These are phyloP conservation scores for Brachyrhaphis roseni DNA, from an alignment of 2,797 vertebrate genomes.

Conservation along the genomic window DNA sequence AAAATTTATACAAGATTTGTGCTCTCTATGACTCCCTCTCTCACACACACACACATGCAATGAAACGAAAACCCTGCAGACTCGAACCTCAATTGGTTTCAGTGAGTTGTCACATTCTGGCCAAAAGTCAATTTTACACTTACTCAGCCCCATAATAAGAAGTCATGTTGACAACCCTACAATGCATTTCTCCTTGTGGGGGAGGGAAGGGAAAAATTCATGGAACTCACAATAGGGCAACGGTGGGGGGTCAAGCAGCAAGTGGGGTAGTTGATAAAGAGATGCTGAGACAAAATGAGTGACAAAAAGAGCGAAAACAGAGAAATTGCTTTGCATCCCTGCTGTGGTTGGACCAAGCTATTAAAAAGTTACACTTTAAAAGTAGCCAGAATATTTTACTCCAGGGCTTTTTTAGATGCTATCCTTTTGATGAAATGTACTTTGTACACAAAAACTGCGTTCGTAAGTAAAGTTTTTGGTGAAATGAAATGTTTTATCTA, in stretches of 20 bases:
- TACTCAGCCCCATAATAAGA: conserved; percentile 71
- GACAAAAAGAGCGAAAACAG: conserved; percentile 11
- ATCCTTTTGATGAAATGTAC: neutral
- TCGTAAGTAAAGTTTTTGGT: neutral
- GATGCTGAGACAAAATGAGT: conserved; percentile 13
- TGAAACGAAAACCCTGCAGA: conserved; percentile 30
- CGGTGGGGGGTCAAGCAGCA: conserved; percentile 4
- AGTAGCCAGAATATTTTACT: neutral
- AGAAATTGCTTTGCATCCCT: conserved; percentile 4
- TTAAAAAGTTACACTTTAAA: neutral
- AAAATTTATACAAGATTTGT: conserved; percentile 30
- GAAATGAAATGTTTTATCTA: neutral
- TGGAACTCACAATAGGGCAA: conserved; percentile 4
- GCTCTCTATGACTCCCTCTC: neutral
- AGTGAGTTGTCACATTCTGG: conserved; percentile 62
- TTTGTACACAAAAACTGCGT: neutral
- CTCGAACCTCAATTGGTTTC: conserved; percentile 56
- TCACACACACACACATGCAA: conserved; percentile 4
- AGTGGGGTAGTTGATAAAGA: conserved; percentile 28
- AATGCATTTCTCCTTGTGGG: conserved; percentile 50
- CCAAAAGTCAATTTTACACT: conserved; percentile 76
- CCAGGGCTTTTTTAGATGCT: neutral
- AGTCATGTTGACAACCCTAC: conserved; percentile 69
- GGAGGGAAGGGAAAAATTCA: conserved; percentile 24
- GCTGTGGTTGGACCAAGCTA: neutral